A percentile compares a stretch with the other conserved stretches of the same genome.
phyloP scores from a whole-genome alignment of 2,797 vertebrate genomes.

The Synanceia verrucosa region DNA sequence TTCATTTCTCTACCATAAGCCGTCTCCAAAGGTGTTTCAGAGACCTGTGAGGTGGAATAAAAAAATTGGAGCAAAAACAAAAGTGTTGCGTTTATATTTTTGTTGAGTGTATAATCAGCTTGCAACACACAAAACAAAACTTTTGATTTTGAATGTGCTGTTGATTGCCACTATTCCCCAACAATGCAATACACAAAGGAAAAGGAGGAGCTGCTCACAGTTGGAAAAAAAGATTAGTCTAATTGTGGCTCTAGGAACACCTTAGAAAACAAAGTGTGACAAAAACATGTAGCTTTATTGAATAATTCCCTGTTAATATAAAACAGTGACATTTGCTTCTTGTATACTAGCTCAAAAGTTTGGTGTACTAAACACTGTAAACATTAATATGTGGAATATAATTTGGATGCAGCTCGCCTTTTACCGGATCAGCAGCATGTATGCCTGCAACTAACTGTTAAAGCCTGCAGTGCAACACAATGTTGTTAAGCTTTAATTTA shows the following conservation, averaged over 20 bases:
- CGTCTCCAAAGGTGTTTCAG: no score
- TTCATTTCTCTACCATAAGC: no score
- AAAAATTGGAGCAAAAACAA: no score
- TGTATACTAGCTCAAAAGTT: neutral
- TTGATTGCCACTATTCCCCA: neutral
- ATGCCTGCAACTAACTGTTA: neutral
- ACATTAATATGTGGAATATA: neutral
- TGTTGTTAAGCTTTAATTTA: neutral
- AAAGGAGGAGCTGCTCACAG: neutral
- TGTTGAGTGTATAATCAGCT: no score
- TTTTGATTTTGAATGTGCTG: neutral
- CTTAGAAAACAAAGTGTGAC: neutral
- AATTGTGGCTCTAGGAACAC: neutral
- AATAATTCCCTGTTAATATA: neutral
- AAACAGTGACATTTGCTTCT: neutral
- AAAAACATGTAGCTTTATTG: neutral
- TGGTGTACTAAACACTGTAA: neutral
- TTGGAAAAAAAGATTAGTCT: neutral
- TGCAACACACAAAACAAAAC: neutral
- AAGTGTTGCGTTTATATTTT: no score
- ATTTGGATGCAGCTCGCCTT: neutral
- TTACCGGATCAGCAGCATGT: neutral
- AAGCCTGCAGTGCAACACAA: neutral
- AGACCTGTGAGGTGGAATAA: no score
- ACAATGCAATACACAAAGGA: slow-evolving; percentile 2